These are phyloP conservation scores for Philhelius pedissequus DNA, from an alignment of 2,888 invertebrate species.

Conservation along the genomic window DNA sequence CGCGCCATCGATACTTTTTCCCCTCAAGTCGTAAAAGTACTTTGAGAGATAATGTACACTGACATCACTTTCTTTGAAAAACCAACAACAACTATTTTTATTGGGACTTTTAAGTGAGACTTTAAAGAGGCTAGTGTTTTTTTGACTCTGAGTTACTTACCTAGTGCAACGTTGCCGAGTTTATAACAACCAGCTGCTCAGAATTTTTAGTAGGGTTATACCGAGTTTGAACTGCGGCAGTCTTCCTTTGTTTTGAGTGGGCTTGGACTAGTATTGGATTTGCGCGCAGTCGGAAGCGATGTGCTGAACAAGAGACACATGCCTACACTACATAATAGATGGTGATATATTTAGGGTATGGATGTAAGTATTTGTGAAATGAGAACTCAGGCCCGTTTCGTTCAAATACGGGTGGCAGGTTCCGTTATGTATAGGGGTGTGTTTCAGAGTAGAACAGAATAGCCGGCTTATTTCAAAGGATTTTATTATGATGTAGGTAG, in stretches of 20 bases:
- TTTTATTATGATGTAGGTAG: no score
- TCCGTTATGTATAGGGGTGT: no score
- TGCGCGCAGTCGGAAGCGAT: background rate
- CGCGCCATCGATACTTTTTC: background rate
- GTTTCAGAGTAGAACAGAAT: no score
- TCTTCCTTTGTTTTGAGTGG: background rate
- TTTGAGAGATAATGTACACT: background rate
- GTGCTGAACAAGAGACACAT: background rate
- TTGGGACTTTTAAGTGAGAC: background rate
- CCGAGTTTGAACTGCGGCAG: conserved; percentile 36
- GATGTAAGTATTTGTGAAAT: no score
- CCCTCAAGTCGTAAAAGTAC: background rate
- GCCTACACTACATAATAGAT: no score
- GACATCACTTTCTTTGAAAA: background rate
- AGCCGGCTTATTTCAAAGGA: no score
- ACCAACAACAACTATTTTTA: no score
- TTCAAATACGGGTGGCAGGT: no score
- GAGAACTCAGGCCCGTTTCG: no score
- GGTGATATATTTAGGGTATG: no score
- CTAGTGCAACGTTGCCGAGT: conserved; percentile 75
- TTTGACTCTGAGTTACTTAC: conserved; percentile 70
- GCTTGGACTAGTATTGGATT: background rate
- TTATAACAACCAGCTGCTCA: conserved; percentile 72
- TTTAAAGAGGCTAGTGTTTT: background rate
- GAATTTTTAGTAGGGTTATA: conserved; percentile 29